Percentiles rank a stretch among this genome's conserved stretches.
These are phyloP conservation scores for Oriolus oriolus DNA, from an alignment of 2,113 vertebrate species.

Conservation along the genomic window DNA sequence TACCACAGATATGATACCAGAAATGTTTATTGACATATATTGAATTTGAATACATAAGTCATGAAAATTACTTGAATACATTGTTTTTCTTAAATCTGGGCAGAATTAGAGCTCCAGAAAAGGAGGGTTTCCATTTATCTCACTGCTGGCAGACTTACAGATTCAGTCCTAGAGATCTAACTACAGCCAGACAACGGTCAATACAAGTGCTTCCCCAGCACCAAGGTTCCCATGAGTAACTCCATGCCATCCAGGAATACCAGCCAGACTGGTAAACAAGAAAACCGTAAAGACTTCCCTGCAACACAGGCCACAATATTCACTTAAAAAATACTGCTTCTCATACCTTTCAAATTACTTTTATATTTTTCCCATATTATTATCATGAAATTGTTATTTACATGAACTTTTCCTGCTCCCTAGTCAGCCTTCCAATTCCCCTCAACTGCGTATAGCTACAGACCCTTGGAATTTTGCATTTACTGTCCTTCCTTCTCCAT, in stretches of 20 bases:
- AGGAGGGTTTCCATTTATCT: background rate
- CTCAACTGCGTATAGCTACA: background rate
- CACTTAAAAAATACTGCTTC: background rate
- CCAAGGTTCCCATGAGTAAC: background rate
- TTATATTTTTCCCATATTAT: background rate
- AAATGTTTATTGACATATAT: background rate
- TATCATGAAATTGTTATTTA: background rate
- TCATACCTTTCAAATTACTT: background rate
- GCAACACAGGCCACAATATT: background rate
- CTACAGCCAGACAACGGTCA: background rate
- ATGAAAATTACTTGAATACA: background rate
- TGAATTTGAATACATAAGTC: background rate
- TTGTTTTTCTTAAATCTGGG: background rate
- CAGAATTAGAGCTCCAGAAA: background rate
- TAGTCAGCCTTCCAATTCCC: background rate
- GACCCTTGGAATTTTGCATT: background rate
- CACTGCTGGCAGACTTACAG: background rate
- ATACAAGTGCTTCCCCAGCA: background rate
- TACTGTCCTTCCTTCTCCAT: background rate
- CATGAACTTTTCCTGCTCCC: background rate
- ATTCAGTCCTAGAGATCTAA: background rate
- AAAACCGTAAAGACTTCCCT: background rate
- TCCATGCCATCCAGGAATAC: background rate
- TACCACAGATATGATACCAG: background rate
- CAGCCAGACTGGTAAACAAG: background rate